Conservation (phyloP, 1,140 invertebrate genomes). For the Sitobion miscanthi region DNA sequence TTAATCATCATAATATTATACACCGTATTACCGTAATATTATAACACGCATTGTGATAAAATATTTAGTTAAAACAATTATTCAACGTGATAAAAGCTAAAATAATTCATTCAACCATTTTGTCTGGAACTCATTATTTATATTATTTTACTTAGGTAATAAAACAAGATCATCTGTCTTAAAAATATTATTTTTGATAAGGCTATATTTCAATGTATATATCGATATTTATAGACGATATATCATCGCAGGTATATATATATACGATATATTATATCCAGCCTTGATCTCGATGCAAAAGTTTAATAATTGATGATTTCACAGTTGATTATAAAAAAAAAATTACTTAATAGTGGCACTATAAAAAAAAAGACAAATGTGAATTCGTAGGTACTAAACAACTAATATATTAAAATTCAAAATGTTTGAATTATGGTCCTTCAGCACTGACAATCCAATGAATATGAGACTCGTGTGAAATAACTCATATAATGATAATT, state of each 20-base stretch:
- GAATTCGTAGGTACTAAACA: background rate
- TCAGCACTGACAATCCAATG: background rate
- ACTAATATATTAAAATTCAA: background rate
- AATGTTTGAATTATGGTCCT: background rate
- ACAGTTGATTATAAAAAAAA: background rate
- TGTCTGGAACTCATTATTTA: background rate
- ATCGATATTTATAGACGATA: too few species aligned
- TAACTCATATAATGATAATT: background rate
- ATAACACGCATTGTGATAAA: background rate
- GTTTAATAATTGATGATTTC: background rate
- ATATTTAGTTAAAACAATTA: background rate
- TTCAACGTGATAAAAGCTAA: background rate
- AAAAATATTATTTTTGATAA: background rate
- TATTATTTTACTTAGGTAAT: background rate
- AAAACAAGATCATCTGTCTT: background rate
- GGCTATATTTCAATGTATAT: too few species aligned
- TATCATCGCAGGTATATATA: too few species aligned
- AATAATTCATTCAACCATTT: background rate
- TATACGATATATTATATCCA: too few species aligned
- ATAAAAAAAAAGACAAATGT: background rate
- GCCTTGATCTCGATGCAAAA: background rate
- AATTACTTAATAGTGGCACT: background rate
- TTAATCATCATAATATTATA: background rate
- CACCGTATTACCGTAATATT: background rate
- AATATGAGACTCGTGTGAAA: background rate